Evolutionary conservation across 2,888 invertebrate genomes (phyloP).

Genomic region (Dryobota labecula): DNA sequence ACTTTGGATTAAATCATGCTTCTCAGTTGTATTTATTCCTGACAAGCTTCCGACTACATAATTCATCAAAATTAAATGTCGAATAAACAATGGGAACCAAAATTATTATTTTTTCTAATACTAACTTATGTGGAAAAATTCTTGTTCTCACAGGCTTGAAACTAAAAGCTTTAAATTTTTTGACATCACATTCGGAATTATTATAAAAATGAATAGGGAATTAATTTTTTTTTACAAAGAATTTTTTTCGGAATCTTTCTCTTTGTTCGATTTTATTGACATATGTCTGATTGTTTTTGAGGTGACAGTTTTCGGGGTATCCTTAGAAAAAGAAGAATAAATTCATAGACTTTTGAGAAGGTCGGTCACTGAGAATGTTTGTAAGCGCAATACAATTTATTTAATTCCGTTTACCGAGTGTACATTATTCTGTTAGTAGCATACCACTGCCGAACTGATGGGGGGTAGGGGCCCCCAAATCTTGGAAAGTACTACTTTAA

Average conservation of each 20-base stretch:
- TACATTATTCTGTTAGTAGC: too few relatives aligned
- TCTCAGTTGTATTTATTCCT: not conserved
- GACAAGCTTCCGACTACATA: not conserved
- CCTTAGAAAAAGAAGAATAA: conserved; percentile 44
- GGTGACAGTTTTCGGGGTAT: conserved; percentile 38
- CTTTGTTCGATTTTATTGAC: conserved; percentile 44
- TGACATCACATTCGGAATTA: conserved; percentile 16
- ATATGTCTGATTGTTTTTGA: conserved; percentile 35
- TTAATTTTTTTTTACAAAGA: too few relatives aligned
- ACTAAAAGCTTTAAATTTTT: not conserved
- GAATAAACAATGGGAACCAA: not conserved
- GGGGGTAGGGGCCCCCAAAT: too few relatives aligned
- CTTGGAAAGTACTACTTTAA: too few relatives aligned
- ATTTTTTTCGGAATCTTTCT: conserved; percentile 51
- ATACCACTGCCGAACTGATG: too few relatives aligned
- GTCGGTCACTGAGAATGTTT: too few relatives aligned
- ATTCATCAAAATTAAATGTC: not conserved
- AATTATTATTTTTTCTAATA: not conserved
- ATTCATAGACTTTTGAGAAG: conserved; percentile 4
- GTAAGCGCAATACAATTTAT: too few relatives aligned
- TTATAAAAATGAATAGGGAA: too few relatives aligned
- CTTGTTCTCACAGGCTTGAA: not conserved
- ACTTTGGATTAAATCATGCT: not conserved
- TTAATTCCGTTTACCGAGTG: too few relatives aligned
- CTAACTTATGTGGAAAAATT: not conserved